Conservation (phyloP, 1,140 invertebrate species). For the Drosophila sucinea region DNA sequence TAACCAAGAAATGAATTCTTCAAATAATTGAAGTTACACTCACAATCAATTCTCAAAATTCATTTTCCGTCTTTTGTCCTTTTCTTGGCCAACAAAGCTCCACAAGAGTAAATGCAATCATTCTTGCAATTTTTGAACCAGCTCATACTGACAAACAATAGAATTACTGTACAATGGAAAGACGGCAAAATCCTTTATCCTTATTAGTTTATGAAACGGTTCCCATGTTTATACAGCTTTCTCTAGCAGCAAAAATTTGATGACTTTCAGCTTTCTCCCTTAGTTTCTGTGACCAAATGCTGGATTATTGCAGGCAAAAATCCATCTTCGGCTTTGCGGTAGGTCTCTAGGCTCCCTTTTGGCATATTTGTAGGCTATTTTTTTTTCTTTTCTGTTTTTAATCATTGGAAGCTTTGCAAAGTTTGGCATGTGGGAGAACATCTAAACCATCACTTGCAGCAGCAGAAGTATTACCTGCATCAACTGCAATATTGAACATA, state of each 20-base stretch:
- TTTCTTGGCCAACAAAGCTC: not conserved
- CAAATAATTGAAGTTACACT: not conserved
- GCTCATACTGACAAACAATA: not conserved
- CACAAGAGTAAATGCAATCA: not conserved
- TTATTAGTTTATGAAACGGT: conserved; percentile 2
- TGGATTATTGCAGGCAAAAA: not conserved
- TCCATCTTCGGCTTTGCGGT: not conserved
- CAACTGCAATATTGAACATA: not conserved
- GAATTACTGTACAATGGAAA: not conserved
- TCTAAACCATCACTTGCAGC: too few species aligned
- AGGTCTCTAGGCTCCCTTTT: not conserved
- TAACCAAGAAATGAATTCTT: not conserved
- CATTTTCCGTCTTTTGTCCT: not conserved
- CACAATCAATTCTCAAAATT: not conserved
- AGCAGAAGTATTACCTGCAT: not conserved
- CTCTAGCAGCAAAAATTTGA: not conserved
- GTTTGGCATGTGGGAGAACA: not conserved
- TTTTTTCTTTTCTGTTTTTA: not conserved
- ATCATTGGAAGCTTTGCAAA: not conserved
- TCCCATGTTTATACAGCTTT: not conserved
- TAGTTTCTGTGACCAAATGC: not conserved
- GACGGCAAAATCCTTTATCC: not conserved
- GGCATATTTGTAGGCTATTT: not conserved
- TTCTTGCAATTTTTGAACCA: not conserved
- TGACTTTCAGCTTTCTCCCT: not conserved